Conservation (phyloP, 1,140 invertebrate genomes). For the Goniozus legneri region DNA sequence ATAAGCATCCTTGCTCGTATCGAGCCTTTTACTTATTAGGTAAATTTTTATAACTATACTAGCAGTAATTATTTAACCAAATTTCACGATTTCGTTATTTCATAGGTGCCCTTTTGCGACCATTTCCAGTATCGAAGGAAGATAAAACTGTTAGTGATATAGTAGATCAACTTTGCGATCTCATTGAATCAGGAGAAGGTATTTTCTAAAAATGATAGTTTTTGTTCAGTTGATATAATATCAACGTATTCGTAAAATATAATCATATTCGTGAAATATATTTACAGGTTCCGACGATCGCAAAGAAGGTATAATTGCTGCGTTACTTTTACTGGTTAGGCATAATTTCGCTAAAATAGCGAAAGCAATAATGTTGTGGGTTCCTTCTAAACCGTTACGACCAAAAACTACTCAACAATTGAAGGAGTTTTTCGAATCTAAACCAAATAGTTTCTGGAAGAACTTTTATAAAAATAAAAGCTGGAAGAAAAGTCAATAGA, state of each 20-base stretch:
- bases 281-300: conserved; percentile 30
- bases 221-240: too few species aligned
- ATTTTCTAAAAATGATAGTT: conserved; percentile 6
- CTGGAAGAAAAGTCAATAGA: too few species aligned
- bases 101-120: conserved; percentile 37
- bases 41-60: conserved; percentile 21
- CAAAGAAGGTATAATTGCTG: conserved; percentile 39
- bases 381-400: conserved; percentile 22
- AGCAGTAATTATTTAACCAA: background rate
- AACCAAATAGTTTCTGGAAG: conserved; percentile 20
- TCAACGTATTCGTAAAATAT: too few species aligned
- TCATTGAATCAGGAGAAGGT: conserved; percentile 36
- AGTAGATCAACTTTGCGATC: conserved; percentile 33
- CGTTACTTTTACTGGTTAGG: conserved; percentile 34
- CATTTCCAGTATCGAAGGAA: conserved; percentile 26
- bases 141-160: conserved; percentile 26
- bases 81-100: background rate
- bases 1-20: conserved; percentile 27
- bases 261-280: background rate
- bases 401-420: conserved; percentile 25
- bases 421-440: conserved; percentile 22
- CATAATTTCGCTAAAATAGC: conserved; percentile 30
- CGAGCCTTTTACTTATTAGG: conserved; percentile 37
- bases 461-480: conserved; percentile 6
- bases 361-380: conserved; percentile 32